Evolutionary conservation across 2,888 invertebrate species (phyloP).

Genomic region (Drosophila subquinaria): DNA sequence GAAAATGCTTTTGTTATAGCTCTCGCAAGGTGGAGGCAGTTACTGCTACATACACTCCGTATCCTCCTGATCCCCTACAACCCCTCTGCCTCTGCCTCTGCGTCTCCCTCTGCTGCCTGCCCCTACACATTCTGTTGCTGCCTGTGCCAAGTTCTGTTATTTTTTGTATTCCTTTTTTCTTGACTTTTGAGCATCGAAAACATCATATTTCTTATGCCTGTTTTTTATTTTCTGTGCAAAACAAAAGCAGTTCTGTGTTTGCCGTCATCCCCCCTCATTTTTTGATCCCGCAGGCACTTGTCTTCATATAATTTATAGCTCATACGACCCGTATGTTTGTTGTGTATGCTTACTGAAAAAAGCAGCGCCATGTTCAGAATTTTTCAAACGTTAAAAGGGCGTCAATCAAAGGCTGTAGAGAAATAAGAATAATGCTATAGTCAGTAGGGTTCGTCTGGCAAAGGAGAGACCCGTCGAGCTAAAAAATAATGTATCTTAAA

Average conservation of each 20-base stretch:
- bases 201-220: constrained; percentile 76
- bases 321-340: constrained; percentile 52
- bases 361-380: constrained; percentile 45
- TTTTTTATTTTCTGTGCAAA: constrained; percentile 68
- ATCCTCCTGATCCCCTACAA: neutral
- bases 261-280: neutral
- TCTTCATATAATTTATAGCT: constrained; percentile 71
- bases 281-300: constrained; percentile 28
- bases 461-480: neutral
- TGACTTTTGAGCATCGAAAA: constrained; percentile 51
- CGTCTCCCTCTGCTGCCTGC: neutral
- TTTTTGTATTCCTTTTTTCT: constrained; percentile 19
- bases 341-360: constrained; percentile 38
- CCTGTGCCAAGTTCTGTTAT: constrained; percentile 17
- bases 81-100: neutral
- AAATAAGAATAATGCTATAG: constrained; percentile 13
- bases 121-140: neutral
- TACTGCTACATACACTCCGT: constrained; percentile 14
- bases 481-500: neutral
- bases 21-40: constrained; percentile 42
- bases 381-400: constrained; percentile 76
- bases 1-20: constrained; percentile 77
- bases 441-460: neutral
- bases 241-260: constrained; percentile 54
- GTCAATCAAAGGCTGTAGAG: constrained; percentile 74